Percentiles rank a stretch among this genome's conserved stretches.
phyloP scores from a whole-genome alignment of 2,797 vertebrate genomes.

The Micropoecilia bifurca region DNA sequence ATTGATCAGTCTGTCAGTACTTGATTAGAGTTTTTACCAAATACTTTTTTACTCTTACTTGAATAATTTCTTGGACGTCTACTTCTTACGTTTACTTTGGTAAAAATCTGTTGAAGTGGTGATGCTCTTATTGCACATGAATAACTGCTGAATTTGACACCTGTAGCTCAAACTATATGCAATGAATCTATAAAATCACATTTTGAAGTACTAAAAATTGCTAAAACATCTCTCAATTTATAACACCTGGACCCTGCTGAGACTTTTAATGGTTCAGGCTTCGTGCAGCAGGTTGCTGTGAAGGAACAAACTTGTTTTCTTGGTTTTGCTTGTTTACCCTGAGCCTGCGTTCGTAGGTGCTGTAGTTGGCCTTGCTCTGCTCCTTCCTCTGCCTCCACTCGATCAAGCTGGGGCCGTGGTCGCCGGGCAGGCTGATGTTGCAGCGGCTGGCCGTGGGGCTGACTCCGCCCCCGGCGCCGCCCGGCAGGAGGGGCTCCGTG shows the following conservation, averaged over 20 bases:
- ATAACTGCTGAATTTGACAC: no score
- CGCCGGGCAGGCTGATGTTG: conserved; percentile 97
- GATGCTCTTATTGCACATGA: no score
- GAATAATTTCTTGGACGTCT: no score
- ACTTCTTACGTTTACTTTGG: no score
- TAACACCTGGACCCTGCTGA: not conserved
- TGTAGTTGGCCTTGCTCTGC: conserved; percentile 94
- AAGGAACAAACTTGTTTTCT: no score
- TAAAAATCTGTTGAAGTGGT: no score
- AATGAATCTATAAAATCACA: no score
- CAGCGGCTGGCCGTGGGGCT: conserved; percentile 95
- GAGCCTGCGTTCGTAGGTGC: conserved; percentile 93
- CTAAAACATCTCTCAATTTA: not conserved
- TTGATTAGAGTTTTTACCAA: no score
- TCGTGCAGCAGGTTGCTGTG: not conserved
- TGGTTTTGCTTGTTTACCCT: conserved; percentile 83
- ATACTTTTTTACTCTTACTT: no score
- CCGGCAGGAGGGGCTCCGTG: conserved; percentile 90
- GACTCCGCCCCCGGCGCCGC: conserved; percentile 85
- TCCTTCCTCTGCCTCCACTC: conserved; percentile 98
- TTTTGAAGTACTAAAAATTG: no score
- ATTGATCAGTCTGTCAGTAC: no score
- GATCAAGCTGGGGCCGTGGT: conserved; percentile 94
- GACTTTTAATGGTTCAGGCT: not conserved
- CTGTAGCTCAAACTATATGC: no score